Evolutionary conservation across 2,113 vertebrate genomes (phyloP), one percentile per base, ranked within the genome.

Genomic region (Numenius arquata): DNA sequence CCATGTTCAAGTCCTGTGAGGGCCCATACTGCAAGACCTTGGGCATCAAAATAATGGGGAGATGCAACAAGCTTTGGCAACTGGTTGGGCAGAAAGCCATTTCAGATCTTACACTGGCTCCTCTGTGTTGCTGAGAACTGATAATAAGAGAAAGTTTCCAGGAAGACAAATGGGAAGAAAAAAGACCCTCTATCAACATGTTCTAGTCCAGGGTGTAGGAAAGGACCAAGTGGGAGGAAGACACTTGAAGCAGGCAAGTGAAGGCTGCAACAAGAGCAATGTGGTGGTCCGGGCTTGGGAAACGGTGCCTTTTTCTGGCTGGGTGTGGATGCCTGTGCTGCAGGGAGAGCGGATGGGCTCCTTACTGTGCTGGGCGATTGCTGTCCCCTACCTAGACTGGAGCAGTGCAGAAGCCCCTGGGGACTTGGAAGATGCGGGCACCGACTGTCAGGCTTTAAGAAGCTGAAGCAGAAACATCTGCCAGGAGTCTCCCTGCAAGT

Each of bases 201-300:
- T 45, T 84, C 47, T 47, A 38, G 36, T n/a, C 48, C 34, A 67
- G 43, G 38, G 30, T 14, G 22, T 32, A 70, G 63, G 45, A 58
- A 47, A 74, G 48, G 48, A 70, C 34, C n/a, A 36, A 21, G 17
- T 6, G 9, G 47, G 85, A 92, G n/a, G n/a, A 50, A 25, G 41
- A 10, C n/a, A 26, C 50, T 56, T 80, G 53, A 20, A 86, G 47
- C 88, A 61, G 8, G 29, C 5, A 9, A 34, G 20, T 4, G 59
- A 70, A 72, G 32, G 72, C 36, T 77, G 72, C 55, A 66, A 63
- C 36, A 63, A 75, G 48, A 1, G 2, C 0, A 0, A 53, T 40
- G 45, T 17, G 40, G 18, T 47, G 43, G 29, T 36, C 17, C 6
- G 45, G 62, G 48, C 23, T n/a, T 18, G 40, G 40, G 48, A 86